Evolutionary conservation across 2,888 invertebrate species (phyloP), one percentile per base, ranked within the genome.

Genomic region (Phyllotreta striolata): DNA sequence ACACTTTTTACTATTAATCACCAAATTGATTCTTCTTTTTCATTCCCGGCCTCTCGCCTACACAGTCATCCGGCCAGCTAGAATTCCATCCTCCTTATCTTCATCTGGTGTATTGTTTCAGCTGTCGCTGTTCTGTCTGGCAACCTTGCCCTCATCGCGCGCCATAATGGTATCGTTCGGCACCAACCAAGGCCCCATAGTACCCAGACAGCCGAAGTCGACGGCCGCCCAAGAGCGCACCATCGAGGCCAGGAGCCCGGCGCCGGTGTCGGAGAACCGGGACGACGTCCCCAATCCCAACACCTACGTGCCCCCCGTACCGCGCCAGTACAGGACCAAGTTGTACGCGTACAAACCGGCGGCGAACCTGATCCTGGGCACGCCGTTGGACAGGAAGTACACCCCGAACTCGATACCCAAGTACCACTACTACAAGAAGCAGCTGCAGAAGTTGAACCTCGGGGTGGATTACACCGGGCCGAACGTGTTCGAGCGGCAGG

Each of bases 121-220:
- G 80, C 69, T 77, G 44, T 65, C 72, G 43, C 63, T 75, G 38
- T 52, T 76, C 59, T 72, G 76, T 64, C 67, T 77, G 58, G 59
- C 74, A 52, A 72, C 74, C 68, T 72, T 75, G 70, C 72, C 73
- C 40, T 59, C 70, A 3, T 63, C 77, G 37, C 77, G 79, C 63
- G 78, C 80, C 39, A 80, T 81, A 63, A 80, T 80, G 80, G 81
- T 82, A 35, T 75, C 78, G 40, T 82, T 79, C 67, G 82, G 82
- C 39, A 81, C 81, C 3, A 81, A 78, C 37, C 75, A 77, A 72
- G 81, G 80, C n/a, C 80, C 81, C 38, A 81, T 82, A 46, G 67
- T 78, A 12, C 80, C 80, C 6, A 66, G 68, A 43, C 61, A 60
- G 40, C 62, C 70, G n/a, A 68, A 70, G 55, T 57, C 68, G 13